Base-by-base conservation (phyloP, 2,113 vertebrate species). In the Cyphomyrus discorhynchus region DNA sequence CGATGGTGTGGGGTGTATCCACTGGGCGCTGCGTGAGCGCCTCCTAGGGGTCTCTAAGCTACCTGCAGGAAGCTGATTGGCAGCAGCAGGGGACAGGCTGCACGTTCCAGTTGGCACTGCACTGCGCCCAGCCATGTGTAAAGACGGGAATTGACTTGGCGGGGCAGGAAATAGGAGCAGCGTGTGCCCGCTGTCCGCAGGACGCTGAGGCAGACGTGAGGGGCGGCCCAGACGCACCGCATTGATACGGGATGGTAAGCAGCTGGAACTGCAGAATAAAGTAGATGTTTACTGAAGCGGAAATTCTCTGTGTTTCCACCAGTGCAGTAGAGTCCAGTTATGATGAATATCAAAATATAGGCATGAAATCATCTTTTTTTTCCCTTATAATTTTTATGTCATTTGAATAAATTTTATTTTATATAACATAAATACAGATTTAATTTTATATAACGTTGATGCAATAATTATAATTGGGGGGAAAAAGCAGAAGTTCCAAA, bases 81-180 rank as follows among this genome's bases (percentile, higher is more conserved):
- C 85, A 87, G 50, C 85, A 53, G 85, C 85, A 53, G 49, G 49
- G 27, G 31, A 53, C 1, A 31, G 17, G 27, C 85, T 52, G 7
- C 31, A 1, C 31, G 13, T 80, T 87, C 85, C 85, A 84, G 15
- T 53, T 87, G 85, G 85, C 50, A 17, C 50, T 52, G 85, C 49
- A 31, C 50, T 87, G 45, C 21, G 27, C n/a, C 31, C 85, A 19
- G 50, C 50, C 53, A 17, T 56, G 85, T 87, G 85, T 87, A 87
- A 87, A 53, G 85, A 87, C 13, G 50, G 50, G 45, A 87, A 87
- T 53, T 87, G 47, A 52, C 31, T 87, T 87, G 85, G 85, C 13
- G 31, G 85, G 47, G 49, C 15, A 8, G 85, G 24, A 21, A 53
- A n/a, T 35, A 27, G 15, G 50, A 35, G 49, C 46, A 31, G 19